Percentiles rank a stretch among this genome's conserved stretches.
phyloP scores from a whole-genome alignment of 2,113 vertebrate genomes.

The Lycaon pictus region DNA sequence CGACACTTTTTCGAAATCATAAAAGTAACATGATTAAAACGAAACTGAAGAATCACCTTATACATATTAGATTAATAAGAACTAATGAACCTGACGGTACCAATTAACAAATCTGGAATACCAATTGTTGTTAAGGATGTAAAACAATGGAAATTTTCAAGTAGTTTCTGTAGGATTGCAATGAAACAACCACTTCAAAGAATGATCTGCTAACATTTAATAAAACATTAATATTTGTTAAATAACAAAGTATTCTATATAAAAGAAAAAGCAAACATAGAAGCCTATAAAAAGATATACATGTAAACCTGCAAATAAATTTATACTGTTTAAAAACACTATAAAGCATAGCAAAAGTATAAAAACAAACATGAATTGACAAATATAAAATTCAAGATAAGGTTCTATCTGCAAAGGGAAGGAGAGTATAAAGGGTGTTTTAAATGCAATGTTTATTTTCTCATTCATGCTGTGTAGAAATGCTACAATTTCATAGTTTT shows the following conservation, averaged over 20 bases:
- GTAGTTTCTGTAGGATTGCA: not conserved
- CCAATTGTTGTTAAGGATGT: not conserved
- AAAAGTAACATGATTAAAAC: not conserved
- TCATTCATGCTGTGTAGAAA: not conserved
- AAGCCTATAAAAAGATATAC: not conserved
- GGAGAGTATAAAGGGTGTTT: not conserved
- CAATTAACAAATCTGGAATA: conserved; percentile 36
- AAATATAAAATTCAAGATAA: not conserved
- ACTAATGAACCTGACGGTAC: not conserved
- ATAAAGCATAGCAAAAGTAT: not conserved
- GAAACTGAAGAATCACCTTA: not conserved
- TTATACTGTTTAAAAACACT: not conserved
- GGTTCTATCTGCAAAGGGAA: not conserved
- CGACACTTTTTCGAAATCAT: not conserved
- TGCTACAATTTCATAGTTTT: not conserved
- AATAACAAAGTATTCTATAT: not conserved
- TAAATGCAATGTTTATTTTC: not conserved
- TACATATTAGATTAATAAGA: conserved; percentile 13
- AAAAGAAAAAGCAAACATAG: conserved; percentile 25
- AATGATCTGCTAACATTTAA: conserved; percentile 11
- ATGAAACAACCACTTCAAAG: not conserved
- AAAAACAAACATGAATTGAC: conserved; percentile 15
- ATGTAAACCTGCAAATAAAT: not conserved
- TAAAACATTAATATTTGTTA: not conserved
- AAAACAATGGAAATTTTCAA: conserved; percentile 44